phyloP scores from a whole-genome alignment of 2,113 vertebrate genomes.

The Rhizomys pruinosus region DNA sequence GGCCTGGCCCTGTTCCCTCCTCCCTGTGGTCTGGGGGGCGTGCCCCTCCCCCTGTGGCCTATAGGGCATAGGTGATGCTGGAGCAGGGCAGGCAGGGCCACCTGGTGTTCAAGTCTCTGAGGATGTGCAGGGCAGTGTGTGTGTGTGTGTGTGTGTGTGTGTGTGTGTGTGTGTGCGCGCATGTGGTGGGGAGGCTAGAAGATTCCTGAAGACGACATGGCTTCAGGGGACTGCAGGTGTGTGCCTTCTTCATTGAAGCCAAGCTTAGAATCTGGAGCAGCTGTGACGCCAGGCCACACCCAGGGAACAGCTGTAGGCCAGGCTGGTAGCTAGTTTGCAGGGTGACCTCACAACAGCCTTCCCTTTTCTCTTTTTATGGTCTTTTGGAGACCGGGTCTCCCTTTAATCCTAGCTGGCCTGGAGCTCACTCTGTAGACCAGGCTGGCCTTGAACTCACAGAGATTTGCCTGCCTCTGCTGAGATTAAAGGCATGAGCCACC shows the following conservation, averaged over 20 bases:
- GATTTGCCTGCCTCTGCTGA: no score
- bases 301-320: rapidly evolving
- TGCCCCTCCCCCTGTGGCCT: no score
- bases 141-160: no score
- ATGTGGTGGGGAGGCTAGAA: conserved; percentile 84
- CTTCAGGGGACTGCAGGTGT: not conserved
- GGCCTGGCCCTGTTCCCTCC: no score
- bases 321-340: not conserved
- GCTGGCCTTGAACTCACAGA: no score
- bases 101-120: conserved; percentile 85
- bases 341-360: no score
- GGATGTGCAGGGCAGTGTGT: conserved; percentile 75
- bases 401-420: no score
- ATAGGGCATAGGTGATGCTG: conserved; percentile 65
- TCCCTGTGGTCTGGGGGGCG: not conserved
- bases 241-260: not conserved
- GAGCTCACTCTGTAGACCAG: no score
- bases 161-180: conserved; percentile 79
- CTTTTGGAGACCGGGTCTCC: no score
- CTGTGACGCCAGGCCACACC: not conserved
- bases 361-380: no score
- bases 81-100: conserved; percentile 75
- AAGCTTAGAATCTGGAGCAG: not conserved
- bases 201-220: conserved; percentile 77
- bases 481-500: no score